Evolutionary conservation across 2,888 invertebrate genomes (phyloP).

Genomic region (Cynaeus angustus): DNA sequence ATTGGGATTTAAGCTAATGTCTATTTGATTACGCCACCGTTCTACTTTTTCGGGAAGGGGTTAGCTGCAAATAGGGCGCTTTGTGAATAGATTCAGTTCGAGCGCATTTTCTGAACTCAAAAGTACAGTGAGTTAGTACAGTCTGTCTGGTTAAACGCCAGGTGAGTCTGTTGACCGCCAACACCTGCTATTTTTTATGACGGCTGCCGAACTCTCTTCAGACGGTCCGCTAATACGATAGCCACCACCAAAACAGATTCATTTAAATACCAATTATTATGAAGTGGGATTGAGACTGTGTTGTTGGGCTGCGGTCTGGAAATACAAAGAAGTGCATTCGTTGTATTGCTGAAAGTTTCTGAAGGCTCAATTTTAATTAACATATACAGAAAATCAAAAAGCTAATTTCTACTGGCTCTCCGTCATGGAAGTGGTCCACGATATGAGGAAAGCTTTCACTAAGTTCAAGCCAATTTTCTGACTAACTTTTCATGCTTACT

Average conservation of each 20-base stretch:
- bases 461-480: too few relatives aligned
- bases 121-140: slow-evolving; percentile 17
- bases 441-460: too few relatives aligned
- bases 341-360: too few relatives aligned
- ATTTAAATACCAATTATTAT: slow-evolving; percentile 34
- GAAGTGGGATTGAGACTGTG: background rate
- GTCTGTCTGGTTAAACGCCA: slow-evolving; percentile 52
- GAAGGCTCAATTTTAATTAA: too few relatives aligned
- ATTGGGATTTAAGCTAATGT: slow-evolving; percentile 27
- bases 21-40: slow-evolving; percentile 23
- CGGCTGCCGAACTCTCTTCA: slow-evolving; percentile 51
- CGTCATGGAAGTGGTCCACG: too few relatives aligned
- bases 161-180: slow-evolving; percentile 55
- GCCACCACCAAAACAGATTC: slow-evolving; percentile 39
- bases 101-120: too few relatives aligned
- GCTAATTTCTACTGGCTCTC: too few relatives aligned
- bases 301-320: background rate
- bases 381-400: too few relatives aligned
- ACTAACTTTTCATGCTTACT: too few relatives aligned
- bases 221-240: slow-evolving; percentile 35
- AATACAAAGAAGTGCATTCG: background rate
- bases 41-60: slow-evolving; percentile 17
- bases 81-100: too few relatives aligned
- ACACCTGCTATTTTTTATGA: slow-evolving; percentile 62
- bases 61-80: slow-evolving; percentile 19